Conservation (phyloP, 2,113 vertebrate genomes). For the Myiozetetes cayanensis region DNA sequence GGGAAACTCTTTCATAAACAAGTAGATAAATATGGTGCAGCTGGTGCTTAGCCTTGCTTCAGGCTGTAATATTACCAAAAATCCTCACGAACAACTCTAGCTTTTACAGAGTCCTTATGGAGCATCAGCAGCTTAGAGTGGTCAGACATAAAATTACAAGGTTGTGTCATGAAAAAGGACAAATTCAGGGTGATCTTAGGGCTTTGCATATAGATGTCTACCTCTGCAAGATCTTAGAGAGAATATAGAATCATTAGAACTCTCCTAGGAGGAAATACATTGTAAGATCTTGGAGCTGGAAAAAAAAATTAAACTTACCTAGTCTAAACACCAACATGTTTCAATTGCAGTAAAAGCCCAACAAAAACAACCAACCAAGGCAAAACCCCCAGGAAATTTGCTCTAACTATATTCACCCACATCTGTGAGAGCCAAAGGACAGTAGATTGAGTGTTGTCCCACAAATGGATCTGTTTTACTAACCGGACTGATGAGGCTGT, state of each 20-base stretch:
- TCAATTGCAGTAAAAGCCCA: neutral
- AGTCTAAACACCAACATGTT: neutral
- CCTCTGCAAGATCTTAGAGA: neutral
- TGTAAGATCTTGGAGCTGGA: neutral
- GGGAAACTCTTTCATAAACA: slow-evolving; percentile 54
- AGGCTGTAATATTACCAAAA: neutral
- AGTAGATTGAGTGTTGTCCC: neutral
- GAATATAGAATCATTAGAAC: neutral
- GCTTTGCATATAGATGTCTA: neutral
- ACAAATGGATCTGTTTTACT: neutral
- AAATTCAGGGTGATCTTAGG: rapidly evolving
- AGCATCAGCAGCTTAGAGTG: neutral
- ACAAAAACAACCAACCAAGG: neutral
- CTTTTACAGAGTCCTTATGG: neutral
- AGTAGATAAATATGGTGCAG: slow-evolving; percentile 52
- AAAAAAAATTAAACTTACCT: neutral
- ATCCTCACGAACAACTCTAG: neutral
- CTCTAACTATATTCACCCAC: neutral
- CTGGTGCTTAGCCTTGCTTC: slow-evolving; percentile 10
- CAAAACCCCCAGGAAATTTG: neutral
- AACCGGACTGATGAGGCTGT: neutral
- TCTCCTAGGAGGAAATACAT: neutral
- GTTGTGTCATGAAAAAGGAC: neutral
- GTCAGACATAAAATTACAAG: neutral
- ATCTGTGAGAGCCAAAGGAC: neutral